phyloP scores from a whole-genome alignment of 2,113 vertebrate species.

The Apistogramma diplotaenia region DNA sequence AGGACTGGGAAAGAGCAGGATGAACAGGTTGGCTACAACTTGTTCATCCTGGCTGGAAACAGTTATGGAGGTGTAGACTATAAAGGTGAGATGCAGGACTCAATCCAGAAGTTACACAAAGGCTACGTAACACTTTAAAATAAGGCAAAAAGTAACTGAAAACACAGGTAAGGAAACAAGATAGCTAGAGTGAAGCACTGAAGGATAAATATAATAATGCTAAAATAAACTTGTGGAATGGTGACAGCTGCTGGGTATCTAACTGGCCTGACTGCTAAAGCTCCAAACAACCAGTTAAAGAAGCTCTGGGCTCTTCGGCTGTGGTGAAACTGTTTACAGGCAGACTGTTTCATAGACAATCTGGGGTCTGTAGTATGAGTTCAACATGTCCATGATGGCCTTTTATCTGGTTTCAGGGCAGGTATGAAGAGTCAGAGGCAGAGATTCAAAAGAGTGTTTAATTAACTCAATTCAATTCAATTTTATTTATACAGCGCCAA shows the following conservation, averaged over 20 bases:
- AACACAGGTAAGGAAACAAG: background rate
- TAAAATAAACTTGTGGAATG: background rate
- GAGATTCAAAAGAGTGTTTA: background rate
- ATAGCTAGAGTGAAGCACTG: background rate
- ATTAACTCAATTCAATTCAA: background rate
- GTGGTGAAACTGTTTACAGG: background rate
- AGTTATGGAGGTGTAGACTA: too few species aligned
- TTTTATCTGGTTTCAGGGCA: background rate
- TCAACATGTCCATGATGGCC: background rate
- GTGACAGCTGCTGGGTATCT: background rate
- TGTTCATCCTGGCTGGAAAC: too few species aligned
- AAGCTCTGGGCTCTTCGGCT: too few species aligned
- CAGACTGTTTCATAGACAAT: background rate
- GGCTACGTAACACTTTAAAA: too few species aligned
- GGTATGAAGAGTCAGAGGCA: background rate
- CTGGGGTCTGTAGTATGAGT: background rate
- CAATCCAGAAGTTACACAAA: too few species aligned
- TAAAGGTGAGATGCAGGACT: too few species aligned
- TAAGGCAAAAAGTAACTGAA: too few species aligned
- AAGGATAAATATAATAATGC: background rate
- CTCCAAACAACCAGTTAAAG: too few species aligned
- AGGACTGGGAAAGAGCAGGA: too few species aligned
- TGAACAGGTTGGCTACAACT: too few species aligned
- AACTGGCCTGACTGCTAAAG: background rate
- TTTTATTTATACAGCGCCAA: too few species aligned